These are phyloP conservation scores for Acleris holmiana DNA, from an alignment of 2,888 invertebrate species.

Conservation along the genomic window DNA sequence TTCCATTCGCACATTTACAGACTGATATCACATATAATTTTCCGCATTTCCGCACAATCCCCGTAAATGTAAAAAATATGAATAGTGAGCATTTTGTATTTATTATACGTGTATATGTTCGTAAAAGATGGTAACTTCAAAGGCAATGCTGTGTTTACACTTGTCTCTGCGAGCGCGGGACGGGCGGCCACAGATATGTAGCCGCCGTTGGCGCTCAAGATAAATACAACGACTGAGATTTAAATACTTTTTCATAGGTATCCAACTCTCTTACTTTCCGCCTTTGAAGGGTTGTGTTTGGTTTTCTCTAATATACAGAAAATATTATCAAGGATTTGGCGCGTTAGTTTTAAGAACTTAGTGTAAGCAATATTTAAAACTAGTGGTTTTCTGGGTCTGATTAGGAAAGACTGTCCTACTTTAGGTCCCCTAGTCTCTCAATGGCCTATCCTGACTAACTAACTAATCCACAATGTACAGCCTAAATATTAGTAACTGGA, in stretches of 20 bases:
- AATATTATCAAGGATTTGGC: constrained; percentile 2
- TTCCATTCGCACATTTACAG: neutral
- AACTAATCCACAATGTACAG: too few species aligned
- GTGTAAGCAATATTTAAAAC: too few species aligned
- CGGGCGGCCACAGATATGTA: constrained; percentile 73
- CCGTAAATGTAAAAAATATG: constrained; percentile 51
- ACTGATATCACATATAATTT: constrained; percentile 6
- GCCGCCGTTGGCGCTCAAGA: constrained; percentile 72
- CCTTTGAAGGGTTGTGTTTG: constrained; percentile 51
- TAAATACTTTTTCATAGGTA: constrained; percentile 70
- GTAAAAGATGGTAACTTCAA: constrained; percentile 66
- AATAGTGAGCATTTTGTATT: constrained; percentile 47
- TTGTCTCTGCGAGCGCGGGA: constrained; percentile 64
- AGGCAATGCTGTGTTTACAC: constrained; percentile 74
- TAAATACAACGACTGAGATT: constrained; percentile 75
- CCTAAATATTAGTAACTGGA: too few species aligned
- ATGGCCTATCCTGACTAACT: too few species aligned
- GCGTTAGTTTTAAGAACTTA: neutral
- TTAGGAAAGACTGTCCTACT: too few species aligned
- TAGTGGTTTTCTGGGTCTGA: too few species aligned
- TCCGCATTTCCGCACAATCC: constrained; percentile 45
- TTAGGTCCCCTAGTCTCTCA: too few species aligned
- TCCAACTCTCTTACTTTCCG: constrained; percentile 53
- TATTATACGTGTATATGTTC: constrained; percentile 49
- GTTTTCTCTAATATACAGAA: constrained; percentile 41